Percentiles rank a stretch among this genome's conserved stretches.
Evolutionary conservation across 1,140 invertebrate species (phyloP).

Genomic region (Eciton burchellii): DNA sequence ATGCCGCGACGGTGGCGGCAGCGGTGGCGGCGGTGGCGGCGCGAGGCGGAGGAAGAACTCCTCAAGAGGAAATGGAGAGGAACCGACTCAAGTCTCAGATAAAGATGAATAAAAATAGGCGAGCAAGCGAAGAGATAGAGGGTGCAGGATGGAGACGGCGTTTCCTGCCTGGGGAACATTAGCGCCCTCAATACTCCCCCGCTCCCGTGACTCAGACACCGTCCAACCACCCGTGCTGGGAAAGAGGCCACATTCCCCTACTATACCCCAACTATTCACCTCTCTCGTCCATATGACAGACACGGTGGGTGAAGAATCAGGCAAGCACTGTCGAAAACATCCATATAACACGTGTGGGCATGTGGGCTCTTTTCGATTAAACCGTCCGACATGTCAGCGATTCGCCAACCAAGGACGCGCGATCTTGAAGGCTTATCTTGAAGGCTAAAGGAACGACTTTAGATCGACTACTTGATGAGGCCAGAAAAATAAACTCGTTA

Average conservation of each 20-base stretch:
- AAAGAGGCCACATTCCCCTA: constrained; percentile 63
- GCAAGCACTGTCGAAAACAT: constrained; percentile 36
- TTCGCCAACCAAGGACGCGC: too few species aligned
- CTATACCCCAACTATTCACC: constrained; percentile 60
- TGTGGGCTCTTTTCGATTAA: constrained; percentile 40
- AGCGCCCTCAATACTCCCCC: constrained; percentile 84
- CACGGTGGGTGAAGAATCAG: constrained; percentile 64
- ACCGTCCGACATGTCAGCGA: constrained; percentile 11
- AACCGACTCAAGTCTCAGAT: constrained; percentile 76
- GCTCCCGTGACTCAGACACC: constrained; percentile 54
- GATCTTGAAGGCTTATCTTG: too few species aligned
- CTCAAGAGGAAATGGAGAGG: constrained; percentile 75
- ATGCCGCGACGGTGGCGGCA: constrained; percentile 48
- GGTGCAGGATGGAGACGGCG: constrained; percentile 84
- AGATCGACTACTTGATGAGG: neutral
- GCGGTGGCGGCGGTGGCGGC: constrained; percentile 8
- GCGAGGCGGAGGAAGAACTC: constrained; percentile 68
- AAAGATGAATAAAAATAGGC: constrained; percentile 84
- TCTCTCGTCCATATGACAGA: constrained; percentile 70
- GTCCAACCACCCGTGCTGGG: constrained; percentile 52
- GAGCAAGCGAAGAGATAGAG: constrained; percentile 78
- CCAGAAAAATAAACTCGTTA: neutral
- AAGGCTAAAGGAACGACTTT: too few species aligned
- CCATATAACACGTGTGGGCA: neutral
- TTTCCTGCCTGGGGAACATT: constrained; percentile 84